A percentile compares a stretch with the other conserved stretches of the same genome.
phyloP scores from a whole-genome alignment of 2,113 vertebrate genomes.

The Macrotus californicus region DNA sequence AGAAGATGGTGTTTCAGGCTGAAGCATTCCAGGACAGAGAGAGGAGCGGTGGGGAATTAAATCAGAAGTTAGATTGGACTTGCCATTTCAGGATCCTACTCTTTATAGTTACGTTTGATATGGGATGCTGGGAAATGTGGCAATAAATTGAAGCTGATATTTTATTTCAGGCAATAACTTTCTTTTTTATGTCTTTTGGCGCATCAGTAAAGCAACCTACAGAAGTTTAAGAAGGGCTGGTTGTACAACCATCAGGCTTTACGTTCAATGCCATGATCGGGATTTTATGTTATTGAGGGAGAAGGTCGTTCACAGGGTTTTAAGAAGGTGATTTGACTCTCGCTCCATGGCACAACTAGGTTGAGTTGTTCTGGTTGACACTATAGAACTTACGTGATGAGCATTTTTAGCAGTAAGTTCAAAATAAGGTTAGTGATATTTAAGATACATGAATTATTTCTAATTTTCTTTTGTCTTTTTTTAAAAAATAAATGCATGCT shows the following conservation, averaged over 20 bases:
- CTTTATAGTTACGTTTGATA: constrained; percentile 49
- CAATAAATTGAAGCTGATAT: constrained; percentile 48
- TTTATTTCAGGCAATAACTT: constrained; percentile 56
- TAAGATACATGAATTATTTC: background rate
- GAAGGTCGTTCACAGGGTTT: background rate
- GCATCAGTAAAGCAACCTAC: background rate
- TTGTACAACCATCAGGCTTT: background rate
- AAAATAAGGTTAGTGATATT: constrained; percentile 16
- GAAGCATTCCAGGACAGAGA: constrained; percentile 7
- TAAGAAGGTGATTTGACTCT: background rate
- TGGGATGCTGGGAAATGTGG: constrained; percentile 3
- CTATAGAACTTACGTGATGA: background rate
- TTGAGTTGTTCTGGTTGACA: background rate
- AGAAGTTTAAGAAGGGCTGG: background rate
- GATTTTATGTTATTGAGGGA: background rate
- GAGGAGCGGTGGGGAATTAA: background rate
- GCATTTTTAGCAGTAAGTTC: background rate
- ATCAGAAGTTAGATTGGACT: constrained; percentile 45
- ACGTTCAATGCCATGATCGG: background rate
- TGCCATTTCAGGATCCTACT: constrained; percentile 19
- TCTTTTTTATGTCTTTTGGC: constrained; percentile 17
- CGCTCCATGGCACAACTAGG: background rate
- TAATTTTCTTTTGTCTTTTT: background rate
- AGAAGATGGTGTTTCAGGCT: background rate
- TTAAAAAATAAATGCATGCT: background rate